Evolutionary conservation across 2,888 invertebrate genomes (phyloP), one percentile per base, ranked within the genome.

Genomic region (Phyllotreta striolata): DNA sequence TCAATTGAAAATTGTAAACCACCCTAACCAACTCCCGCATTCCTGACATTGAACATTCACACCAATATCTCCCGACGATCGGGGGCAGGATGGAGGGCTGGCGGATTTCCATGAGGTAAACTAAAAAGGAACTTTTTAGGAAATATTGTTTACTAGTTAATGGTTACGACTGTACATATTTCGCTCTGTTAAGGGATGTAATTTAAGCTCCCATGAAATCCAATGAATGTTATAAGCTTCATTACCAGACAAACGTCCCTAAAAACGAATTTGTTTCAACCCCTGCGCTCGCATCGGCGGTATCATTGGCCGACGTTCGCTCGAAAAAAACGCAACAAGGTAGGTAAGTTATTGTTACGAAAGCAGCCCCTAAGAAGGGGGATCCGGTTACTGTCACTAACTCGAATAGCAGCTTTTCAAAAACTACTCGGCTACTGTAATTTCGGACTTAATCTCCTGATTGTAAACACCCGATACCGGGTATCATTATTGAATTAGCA

Each of bases 1-100:
- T 76, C 78, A 79, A 79, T 78, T 78, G 79, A 79, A 79, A 79
- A 78, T 79, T 79, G 79, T 79, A 79, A 79, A 79, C 79, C 79
- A 76, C 79, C 79, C 78, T 76, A 72, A 74, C 76, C 74, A 74
- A 72, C 72, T 75, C 71, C 74, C 74, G 75, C 78, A 79, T 79
- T 78, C 79, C 79, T 73, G 63, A 74, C 79, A 69, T 75, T 76
- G 74, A 78, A 78, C 78, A 77, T 79, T 78, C 78, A 77, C 77
- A 76, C 78, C 79, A 78, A 79, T 79, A 79, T 77, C 74, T 58
- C 55, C 54, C 47, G 24, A 24, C 58, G 62, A 62, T 62, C 55
- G 60, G 60, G 60, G 38, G n/a, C n/a, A 43, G 6, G 10, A 10
- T 47, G 54, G 8, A 34, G 35, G n/a, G n/a, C n/a, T n/a, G n/a